Evolutionary conservation across 2,888 invertebrate genomes (phyloP), one percentile per base, ranked within the genome.

Genomic region (Embidobia sp.): DNA sequence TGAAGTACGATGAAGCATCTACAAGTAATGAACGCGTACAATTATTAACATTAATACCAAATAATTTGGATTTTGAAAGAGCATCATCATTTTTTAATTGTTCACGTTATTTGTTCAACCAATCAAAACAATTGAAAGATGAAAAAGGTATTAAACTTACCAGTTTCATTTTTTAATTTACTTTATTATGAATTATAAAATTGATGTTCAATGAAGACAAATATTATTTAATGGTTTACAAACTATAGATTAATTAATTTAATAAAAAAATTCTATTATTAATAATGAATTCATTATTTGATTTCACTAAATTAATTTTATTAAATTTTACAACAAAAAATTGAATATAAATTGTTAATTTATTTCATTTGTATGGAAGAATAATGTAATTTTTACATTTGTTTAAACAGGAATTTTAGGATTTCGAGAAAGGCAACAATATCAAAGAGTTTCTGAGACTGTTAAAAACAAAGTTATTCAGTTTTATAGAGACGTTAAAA

Each of bases 401-500:
- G n/a, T n/a, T 44, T 10, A 44, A 22, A 27, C 5, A 51, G 51
- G 35, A 13, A 51, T 35, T 22, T 22, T 51, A 11, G 51, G 22
- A 11, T 8, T 29, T 29, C 51, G 35, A 2, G 33, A 19, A 33
- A 33, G 35, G 8, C 0, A 35, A 35, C 18, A 35, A 13, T 11
- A 3, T 1, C 31, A 18, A 22, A 10, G 7, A 18, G 16, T 51
- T 19, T 13, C 33, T 16, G 29, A 3, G 15, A 4, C 1, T 13
- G 1, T 35, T 2, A 51, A 35, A 3, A 11, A 22, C 16, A 37
- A 53, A 16, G n/a, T 37, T 6, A n/a, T 10, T 19, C 4, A 26
- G n/a, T 53, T 33, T 27, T 53, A 53, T 37, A 15, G 37, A n/a
- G 53, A 53, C 37, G 1, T 2, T 5, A 53, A 13, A 35, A 51